phyloP scores from a whole-genome alignment of 2,113 vertebrate species.

The Parus major region DNA sequence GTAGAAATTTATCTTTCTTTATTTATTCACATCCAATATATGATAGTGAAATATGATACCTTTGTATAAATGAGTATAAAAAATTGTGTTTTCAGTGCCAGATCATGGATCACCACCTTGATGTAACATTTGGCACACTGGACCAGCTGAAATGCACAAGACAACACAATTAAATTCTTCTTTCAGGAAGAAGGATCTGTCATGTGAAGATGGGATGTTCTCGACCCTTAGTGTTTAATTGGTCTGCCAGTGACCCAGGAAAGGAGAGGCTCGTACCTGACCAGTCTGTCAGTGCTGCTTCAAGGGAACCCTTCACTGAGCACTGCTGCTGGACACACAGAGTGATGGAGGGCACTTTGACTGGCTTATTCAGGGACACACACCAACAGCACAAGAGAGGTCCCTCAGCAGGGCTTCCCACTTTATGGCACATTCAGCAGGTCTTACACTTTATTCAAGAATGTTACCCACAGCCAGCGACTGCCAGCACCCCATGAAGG shows the following conservation, averaged over 20 bases:
- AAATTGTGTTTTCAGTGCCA: neutral
- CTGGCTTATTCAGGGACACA: neutral
- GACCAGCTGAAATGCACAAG: neutral
- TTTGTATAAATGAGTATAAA: neutral
- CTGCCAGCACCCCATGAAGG: accelerated
- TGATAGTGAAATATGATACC: neutral
- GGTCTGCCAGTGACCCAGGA: neutral
- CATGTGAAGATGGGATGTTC: neutral
- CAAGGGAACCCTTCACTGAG: neutral
- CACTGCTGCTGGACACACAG: neutral
- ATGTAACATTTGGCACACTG: neutral
- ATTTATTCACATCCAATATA: neutral
- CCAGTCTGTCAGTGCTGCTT: neutral
- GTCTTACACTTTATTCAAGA: neutral
- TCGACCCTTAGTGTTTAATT: neutral
- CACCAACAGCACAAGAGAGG: neutral
- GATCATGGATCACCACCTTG: neutral
- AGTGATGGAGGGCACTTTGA: neutral
- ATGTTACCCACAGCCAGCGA: accelerated
- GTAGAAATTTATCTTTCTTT: neutral
- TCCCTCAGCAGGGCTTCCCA: neutral
- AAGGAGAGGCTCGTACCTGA: neutral
- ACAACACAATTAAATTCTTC: neutral
- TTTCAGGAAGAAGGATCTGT: neutral
- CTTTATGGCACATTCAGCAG: neutral